phyloP scores from a whole-genome alignment of 2,888 invertebrate species.

The Andricus curvator region DNA sequence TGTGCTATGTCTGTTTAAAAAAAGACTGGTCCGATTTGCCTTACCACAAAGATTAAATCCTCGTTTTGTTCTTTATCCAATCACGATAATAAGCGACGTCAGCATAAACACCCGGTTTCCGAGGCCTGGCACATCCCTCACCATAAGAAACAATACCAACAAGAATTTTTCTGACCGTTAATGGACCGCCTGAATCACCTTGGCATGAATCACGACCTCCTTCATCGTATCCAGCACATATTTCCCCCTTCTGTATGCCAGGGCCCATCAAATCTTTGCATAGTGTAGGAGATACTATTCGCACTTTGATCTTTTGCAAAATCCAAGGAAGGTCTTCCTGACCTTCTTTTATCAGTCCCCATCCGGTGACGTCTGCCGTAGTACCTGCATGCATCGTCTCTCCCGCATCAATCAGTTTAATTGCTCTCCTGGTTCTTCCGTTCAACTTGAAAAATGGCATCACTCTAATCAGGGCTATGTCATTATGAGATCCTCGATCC shows the following conservation, averaged over 20 bases:
- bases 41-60: background rate
- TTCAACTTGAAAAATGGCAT: conserved; percentile 77
- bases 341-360: conserved; percentile 59
- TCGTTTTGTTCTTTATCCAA: conserved; percentile 69
- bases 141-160: conserved; percentile 76
- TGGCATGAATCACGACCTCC: conserved; percentile 78
- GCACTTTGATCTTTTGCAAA: conserved; percentile 80
- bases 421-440: conserved; percentile 57
- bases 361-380: conserved; percentile 57
- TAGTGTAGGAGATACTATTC: conserved; percentile 79
- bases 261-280: conserved; percentile 72
- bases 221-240: conserved; percentile 81
- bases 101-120: conserved; percentile 77
- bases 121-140: conserved; percentile 79
- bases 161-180: conserved; percentile 57
- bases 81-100: conserved; percentile 80
- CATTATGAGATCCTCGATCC: conserved; percentile 66
- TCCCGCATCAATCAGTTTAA: background rate
- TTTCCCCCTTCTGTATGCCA: conserved; percentile 78
- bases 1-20: too few relatives aligned
- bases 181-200: conserved; percentile 64
- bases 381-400: background rate
- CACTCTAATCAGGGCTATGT: conserved; percentile 81
- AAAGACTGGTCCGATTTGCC: too few relatives aligned
- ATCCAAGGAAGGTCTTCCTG: background rate